Evolutionary conservation across 2,888 invertebrate genomes (phyloP), one percentile per base, ranked within the genome.

Genomic region (Hirtodrosophila alboralis): DNA sequence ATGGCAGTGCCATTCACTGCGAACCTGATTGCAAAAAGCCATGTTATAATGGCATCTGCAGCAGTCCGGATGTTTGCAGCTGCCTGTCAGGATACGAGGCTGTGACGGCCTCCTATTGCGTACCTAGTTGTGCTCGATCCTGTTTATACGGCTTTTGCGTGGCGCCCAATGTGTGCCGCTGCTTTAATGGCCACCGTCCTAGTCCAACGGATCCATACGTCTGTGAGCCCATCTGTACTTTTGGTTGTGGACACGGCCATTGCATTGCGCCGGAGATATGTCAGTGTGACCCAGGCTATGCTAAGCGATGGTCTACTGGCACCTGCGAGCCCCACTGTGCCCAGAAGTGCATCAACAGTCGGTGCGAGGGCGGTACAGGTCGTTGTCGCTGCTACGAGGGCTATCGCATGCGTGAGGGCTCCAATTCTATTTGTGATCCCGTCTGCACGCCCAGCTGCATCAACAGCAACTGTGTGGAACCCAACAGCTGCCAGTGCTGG

Each of bases 351-450:
- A 69, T 89, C 1, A 90, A 90, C 21, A 89, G 90, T 40, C 65
- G 91, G 14, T 94, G 94, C 83, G 91, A 92, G 1, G 92, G 81
- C 2, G 92, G 77, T 3, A 73, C 84, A 0, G 89, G 91, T 0
- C 89, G 91, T 0, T 94, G 94, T 79, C 91, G 90, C 18, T 94
- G 94, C 81, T 90, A 91, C 30, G 83, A 90, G 4, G 93, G 93
- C 5, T 90, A 77, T 47, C 75, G 75, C 5, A 43, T 88, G 18
- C 73, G 88, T 1, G 48, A 57, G 0, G 87, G 87, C 18, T 85
- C 86, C 4, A 80, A 69, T 1, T 75, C 76, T 1, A 87, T 88
- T 0, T 90, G 90, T 44, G 89, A 88, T 62, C 90, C 89, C 0
- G 60, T 87, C 13, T 91, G 91, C 53, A 48, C 79, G 27, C 90